These are phyloP conservation scores for Nyctalus aviator DNA, from an alignment of 2,797 vertebrate species.

Conservation along the genomic window DNA sequence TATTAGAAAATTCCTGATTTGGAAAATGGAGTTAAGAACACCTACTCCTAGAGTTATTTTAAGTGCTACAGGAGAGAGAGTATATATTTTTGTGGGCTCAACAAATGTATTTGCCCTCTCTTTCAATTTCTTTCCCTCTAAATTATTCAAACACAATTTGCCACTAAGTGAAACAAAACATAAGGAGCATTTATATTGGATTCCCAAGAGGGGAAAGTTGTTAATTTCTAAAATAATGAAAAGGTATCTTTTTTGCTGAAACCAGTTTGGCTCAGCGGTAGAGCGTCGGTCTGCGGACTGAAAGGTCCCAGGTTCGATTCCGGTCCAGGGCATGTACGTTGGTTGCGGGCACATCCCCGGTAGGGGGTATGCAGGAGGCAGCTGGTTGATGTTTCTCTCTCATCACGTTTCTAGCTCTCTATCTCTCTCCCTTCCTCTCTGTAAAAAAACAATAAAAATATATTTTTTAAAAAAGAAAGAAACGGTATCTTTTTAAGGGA, in stretches of 20 bases:
- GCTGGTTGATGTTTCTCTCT: too few relatives aligned
- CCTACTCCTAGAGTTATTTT: neutral
- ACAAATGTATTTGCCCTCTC: neutral
- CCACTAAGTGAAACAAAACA: neutral
- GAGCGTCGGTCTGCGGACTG: too few relatives aligned
- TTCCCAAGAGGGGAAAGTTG: neutral
- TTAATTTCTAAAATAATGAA: slow-evolving; percentile 40
- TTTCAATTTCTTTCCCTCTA: slow-evolving; percentile 7
- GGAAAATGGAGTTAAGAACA: neutral
- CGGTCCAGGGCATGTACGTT: too few relatives aligned
- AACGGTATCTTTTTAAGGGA: neutral
- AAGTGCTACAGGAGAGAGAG: neutral
- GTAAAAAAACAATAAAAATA: too few relatives aligned
- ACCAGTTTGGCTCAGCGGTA: too few relatives aligned
- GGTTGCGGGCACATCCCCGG: too few relatives aligned
- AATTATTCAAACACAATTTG: neutral
- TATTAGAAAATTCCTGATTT: slow-evolving; percentile 22
- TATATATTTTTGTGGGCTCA: neutral
- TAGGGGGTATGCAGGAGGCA: too few relatives aligned
- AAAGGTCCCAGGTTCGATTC: too few relatives aligned
- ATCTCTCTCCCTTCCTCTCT: too few relatives aligned
- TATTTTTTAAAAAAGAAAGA: neutral
- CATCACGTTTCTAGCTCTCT: too few relatives aligned
- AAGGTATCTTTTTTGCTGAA: neutral
- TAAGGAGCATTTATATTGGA: neutral